These are phyloP conservation scores for Biston betularia DNA, from an alignment of 2,888 invertebrate genomes.

Conservation along the genomic window DNA sequence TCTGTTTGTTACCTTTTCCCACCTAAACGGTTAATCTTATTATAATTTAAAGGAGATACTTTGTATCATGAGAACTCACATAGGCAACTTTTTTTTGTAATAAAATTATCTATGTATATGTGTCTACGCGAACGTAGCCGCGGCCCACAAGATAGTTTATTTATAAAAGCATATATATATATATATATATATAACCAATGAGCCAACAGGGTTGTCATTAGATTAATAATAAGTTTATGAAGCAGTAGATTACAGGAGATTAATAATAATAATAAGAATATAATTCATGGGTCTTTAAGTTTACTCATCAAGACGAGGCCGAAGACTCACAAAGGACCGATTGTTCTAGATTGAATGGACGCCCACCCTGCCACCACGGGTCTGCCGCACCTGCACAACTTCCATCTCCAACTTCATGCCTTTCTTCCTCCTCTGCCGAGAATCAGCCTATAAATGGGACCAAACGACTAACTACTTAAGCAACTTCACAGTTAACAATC, in stretches of 20 bases:
- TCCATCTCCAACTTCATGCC: conserved; percentile 50
- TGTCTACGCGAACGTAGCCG: no score
- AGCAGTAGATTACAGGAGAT: background rate
- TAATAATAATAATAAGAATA: background rate
- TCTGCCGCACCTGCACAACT: conserved; percentile 56
- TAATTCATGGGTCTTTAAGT: background rate
- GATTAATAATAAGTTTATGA: no score
- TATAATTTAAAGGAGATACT: no score
- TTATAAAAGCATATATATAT: no score
- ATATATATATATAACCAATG: no score
- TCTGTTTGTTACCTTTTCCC: no score
- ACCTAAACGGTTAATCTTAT: no score
- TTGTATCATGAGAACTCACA: no score
- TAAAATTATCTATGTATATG: no score
- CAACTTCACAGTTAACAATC: conserved; percentile 39
- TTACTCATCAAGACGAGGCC: background rate
- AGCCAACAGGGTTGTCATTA: no score
- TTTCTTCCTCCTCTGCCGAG: conserved; percentile 56
- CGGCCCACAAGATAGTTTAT: no score
- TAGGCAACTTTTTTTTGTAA: no score
- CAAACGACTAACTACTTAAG: conserved; percentile 49
- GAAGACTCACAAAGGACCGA: conserved; percentile 23
- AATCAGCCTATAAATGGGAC: conserved; percentile 58
- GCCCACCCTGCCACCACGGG: conserved; percentile 54
- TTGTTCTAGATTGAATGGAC: conserved; percentile 70